These are phyloP conservation scores for Tyria jacobaeae DNA, from an alignment of 2,888 invertebrate species.

Conservation along the genomic window DNA sequence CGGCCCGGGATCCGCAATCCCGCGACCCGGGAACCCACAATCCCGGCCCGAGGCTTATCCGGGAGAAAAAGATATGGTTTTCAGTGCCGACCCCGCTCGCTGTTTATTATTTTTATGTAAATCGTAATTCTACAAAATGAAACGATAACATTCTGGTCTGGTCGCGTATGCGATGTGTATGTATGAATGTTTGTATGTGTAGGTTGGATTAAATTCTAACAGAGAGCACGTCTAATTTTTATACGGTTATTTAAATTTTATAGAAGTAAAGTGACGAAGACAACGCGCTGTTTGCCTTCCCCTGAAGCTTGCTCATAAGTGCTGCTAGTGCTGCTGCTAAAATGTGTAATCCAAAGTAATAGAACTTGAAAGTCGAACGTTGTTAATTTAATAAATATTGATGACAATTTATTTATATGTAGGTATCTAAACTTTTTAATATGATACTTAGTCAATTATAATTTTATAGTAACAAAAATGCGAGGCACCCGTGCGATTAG, in stretches of 20 bases:
- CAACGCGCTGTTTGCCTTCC: too few species aligned
- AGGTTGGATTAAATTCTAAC: constrained; percentile 19
- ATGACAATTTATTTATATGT: too few species aligned
- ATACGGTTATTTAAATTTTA: not conserved
- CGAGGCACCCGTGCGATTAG: too few species aligned
- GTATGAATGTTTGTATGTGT: constrained; percentile 31
- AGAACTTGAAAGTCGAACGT: too few species aligned
- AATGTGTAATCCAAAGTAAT: too few species aligned
- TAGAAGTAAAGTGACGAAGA: too few species aligned
- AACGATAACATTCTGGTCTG: constrained; percentile 64
- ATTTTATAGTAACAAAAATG: too few species aligned
- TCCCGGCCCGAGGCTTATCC: constrained; percentile 60
- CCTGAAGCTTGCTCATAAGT: too few species aligned
- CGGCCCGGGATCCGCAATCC: constrained; percentile 58
- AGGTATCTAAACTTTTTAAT: too few species aligned
- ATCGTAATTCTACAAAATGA: constrained; percentile 67
- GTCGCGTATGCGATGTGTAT: constrained; percentile 38
- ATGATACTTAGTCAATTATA: too few species aligned
- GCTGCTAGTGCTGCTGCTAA: too few species aligned
- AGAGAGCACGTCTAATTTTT: not conserved
- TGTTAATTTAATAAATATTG: too few species aligned
- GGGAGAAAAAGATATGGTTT: constrained; percentile 57
- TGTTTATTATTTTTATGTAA: constrained; percentile 70
- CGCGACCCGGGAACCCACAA: constrained; percentile 51
- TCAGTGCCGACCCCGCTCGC: constrained; percentile 50